phyloP scores from a whole-genome alignment of 2,797 vertebrate species.

The Pitangus sulphuratus region DNA sequence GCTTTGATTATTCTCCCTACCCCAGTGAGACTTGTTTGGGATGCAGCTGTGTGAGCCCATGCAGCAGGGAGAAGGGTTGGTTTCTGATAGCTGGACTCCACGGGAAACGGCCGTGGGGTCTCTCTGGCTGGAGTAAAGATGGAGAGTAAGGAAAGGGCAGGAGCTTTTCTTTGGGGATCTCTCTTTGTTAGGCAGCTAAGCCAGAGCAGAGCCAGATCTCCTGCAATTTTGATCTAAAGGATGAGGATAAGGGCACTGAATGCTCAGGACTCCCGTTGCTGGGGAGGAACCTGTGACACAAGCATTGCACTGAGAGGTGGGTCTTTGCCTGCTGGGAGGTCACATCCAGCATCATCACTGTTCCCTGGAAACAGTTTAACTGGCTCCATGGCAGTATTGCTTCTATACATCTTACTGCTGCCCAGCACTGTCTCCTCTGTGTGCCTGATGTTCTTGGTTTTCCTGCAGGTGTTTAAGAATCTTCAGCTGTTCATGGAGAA shows the following conservation, averaged over 20 bases:
- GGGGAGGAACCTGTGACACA: neutral
- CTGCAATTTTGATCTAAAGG: neutral
- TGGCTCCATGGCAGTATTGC: neutral
- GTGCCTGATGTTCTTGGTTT: neutral
- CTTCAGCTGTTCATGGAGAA: conserved; percentile 97
- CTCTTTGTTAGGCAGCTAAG: neutral
- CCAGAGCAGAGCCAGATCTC: neutral
- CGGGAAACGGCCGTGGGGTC: neutral
- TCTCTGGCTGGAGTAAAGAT: neutral
- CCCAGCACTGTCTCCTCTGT: neutral
- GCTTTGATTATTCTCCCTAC: neutral
- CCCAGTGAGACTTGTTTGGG: neutral
- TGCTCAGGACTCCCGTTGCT: neutral
- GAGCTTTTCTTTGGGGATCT: neutral
- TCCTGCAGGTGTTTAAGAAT: conserved; percentile 93
- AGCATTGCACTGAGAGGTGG: neutral
- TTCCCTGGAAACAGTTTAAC: neutral
- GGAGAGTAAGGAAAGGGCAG: neutral
- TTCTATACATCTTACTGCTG: neutral
- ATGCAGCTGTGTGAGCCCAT: neutral
- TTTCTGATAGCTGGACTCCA: neutral
- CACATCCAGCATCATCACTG: neutral
- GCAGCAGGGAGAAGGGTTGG: neutral
- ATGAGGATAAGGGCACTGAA: neutral
- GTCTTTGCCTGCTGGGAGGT: neutral